phyloP scores from a whole-genome alignment of 2,888 invertebrate genomes.

The Folsomia candida region DNA sequence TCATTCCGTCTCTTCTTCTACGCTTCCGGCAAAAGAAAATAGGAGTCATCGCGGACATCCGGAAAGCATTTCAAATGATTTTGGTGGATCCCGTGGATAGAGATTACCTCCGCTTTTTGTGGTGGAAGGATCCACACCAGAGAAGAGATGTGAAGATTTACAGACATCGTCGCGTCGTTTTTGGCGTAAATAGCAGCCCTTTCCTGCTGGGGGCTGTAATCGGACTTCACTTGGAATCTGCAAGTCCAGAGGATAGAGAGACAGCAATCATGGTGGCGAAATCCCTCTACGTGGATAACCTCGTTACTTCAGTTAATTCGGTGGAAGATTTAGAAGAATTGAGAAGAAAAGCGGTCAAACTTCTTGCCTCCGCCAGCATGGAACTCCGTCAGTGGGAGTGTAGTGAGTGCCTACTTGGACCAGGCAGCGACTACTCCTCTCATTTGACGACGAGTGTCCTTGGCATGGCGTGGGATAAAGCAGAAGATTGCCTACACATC shows the following conservation, averaged over 20 bases:
- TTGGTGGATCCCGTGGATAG: slow-evolving; percentile 46
- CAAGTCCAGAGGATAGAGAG: background rate
- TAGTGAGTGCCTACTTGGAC: no score
- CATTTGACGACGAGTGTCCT: no score
- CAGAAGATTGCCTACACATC: no score
- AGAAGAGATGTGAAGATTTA: no score
- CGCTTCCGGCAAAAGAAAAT: slow-evolving; percentile 31
- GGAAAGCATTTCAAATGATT: slow-evolving; percentile 52
- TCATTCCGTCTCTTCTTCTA: no score
- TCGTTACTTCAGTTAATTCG: background rate
- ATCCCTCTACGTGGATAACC: slow-evolving; percentile 9
- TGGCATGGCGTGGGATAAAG: no score
- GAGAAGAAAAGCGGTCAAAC: slow-evolving; percentile 30
- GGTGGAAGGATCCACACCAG: no score
- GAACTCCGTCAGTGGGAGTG: slow-evolving; percentile 46
- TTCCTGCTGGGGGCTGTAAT: slow-evolving; percentile 48
- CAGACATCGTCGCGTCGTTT: slow-evolving; percentile 49
- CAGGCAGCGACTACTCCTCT: no score
- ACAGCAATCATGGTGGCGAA: background rate
- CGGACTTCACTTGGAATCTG: no score
- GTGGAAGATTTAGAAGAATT: slow-evolving; percentile 29
- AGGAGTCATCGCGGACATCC: slow-evolving; percentile 50
- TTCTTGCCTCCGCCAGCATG: slow-evolving; percentile 41
- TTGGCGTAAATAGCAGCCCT: slow-evolving; percentile 36
- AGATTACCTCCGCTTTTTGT: slow-evolving; percentile 16